Evolutionary conservation across 2,113 vertebrate species (phyloP), one percentile per base, ranked within the genome.

Genomic region (Chionomys nivalis): DNA sequence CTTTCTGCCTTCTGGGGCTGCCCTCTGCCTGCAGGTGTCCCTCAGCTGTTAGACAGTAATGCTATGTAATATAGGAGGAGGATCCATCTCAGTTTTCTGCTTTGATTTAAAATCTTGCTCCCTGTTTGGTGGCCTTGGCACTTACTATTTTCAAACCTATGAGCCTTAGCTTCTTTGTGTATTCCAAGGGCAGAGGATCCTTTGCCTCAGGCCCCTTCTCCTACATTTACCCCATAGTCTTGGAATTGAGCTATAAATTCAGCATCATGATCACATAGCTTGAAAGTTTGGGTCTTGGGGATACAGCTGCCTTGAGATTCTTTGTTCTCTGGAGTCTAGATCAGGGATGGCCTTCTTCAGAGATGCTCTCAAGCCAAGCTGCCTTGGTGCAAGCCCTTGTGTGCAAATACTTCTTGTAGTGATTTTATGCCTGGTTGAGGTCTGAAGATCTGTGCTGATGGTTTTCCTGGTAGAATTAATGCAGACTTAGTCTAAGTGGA

Each of bases 131-230:
- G 19, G 58, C 31, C 26, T 47, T 61, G n/a, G 36, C 52, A 31
- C 44, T 86, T 36, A n/a, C 19, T 31, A 24, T 83, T 95, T 85
- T 70, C n/a, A 86, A 63, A 39, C 39, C 33, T 2, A 16, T 3
- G 7, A 21, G 3, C n/a, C 63, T 47, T 87, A 58, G 28, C 47
- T 87, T 65, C n/a, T 66, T 78, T 87, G 42, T 85, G 36, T 83
- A 42, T 99, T 72, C 81, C 78, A 70, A n/a, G 58, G 47, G 52
- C 63, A 21, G n/a, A 61, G 47, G 19, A 16, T 26, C 16, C n/a
- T 77, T 28, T 77, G 52, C 42, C 47, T 93, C n/a, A 79, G 55
- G 16, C 5, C 10, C 7, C 28, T 31, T 19, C 12, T 5, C 13
- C 19, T 17, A 7, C 47, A 24, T 39, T 70, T 16, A 58, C 11